Conservation (phyloP, 2,797 vertebrate species). For the Scleropages formosus region DNA sequence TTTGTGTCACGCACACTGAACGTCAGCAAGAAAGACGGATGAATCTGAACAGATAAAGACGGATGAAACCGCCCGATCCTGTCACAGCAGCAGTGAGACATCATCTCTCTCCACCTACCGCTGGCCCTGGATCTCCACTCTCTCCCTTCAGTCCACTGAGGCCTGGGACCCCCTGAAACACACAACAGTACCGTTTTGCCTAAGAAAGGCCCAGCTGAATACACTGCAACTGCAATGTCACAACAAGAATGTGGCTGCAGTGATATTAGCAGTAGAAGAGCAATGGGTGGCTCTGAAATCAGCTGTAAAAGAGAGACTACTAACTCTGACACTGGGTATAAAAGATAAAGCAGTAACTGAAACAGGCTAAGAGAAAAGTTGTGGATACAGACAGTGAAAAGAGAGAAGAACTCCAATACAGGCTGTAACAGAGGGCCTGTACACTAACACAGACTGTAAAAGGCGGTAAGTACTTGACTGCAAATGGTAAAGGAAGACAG, state of each 20-base stretch:
- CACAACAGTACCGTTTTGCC: slow-evolving; percentile 8
- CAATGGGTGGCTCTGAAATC: no score
- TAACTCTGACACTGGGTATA: not conserved
- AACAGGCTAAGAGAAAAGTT: no score
- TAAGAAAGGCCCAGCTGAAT: not conserved
- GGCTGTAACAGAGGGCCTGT: no score
- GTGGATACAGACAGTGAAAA: no score
- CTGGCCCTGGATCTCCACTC: slow-evolving; percentile 51
- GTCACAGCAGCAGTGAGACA: slow-evolving; percentile 20
- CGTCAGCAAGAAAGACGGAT: not conserved
- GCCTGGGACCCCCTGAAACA: slow-evolving; percentile 70
- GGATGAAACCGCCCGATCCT: not conserved
- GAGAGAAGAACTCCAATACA: no score
- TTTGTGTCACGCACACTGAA: slow-evolving; percentile 19
- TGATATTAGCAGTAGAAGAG: not conserved
- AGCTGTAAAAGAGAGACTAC: not conserved
- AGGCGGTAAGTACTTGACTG: not conserved
- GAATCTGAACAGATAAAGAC: no score
- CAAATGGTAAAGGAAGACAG: no score
- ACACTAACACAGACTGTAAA: not conserved
- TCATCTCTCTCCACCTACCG: slow-evolving; percentile 52
- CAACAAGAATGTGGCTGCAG: not conserved
- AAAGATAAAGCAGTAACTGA: no score
- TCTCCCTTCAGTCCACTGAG: slow-evolving; percentile 74
- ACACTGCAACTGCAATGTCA: not conserved